phyloP scores from a whole-genome alignment of 2,888 invertebrate genomes.

The Tribolium freemani region DNA sequence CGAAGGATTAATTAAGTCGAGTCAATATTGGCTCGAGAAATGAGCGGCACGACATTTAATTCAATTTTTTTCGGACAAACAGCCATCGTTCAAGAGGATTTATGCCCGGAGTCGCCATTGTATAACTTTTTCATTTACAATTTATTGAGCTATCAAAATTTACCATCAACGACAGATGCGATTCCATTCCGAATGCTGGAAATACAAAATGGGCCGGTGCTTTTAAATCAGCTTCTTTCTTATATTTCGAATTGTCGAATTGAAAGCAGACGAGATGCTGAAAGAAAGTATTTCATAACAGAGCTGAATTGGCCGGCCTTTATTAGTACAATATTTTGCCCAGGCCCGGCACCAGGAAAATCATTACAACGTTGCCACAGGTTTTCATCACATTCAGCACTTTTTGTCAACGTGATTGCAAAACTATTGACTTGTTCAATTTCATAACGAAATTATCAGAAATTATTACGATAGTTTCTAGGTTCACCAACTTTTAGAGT shows the following conservation, averaged over 20 bases:
- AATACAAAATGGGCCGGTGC: conserved; percentile 7
- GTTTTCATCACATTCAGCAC: no score
- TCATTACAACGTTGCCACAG: no score
- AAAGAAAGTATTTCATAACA: background rate
- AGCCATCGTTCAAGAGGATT: background rate
- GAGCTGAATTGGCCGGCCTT: background rate
- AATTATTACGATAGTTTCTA: no score
- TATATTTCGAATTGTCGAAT: background rate
- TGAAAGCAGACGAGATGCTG: background rate
- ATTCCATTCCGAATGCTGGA: conserved; percentile 9
- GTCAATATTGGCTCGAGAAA: background rate
- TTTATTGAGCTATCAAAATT: conserved; percentile 28
- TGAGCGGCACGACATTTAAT: background rate
- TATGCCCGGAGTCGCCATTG: conserved; percentile 6
- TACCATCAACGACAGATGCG: conserved; percentile 17
- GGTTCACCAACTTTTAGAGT: no score
- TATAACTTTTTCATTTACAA: conserved; percentile 23
- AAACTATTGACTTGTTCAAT: no score
- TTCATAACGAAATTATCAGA: no score
- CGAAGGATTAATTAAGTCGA: background rate
- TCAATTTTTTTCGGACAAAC: background rate
- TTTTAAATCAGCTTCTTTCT: conserved; percentile 16
- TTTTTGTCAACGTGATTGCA: no score
- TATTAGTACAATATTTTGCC: background rate
- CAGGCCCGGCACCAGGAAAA: no score